These are phyloP conservation scores for Orbicella faveolata DNA, from an alignment of 64 coral and sea anemone species.

Conservation along the genomic window DNA sequence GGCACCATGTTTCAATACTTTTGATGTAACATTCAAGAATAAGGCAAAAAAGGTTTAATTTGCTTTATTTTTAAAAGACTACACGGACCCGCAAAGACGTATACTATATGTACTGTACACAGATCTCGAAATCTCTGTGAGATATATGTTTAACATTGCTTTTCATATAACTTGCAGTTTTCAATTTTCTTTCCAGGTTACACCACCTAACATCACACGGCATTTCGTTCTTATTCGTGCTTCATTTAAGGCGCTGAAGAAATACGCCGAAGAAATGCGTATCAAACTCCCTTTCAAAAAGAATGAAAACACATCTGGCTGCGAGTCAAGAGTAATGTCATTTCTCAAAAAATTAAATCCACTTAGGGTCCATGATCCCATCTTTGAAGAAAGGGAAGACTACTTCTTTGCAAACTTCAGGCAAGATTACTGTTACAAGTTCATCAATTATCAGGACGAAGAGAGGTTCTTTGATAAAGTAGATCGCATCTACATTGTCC, in stretches of 20 bases:
- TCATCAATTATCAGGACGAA: constrained; percentile 34
- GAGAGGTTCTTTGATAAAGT: constrained; percentile 72
- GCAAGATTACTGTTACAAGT: constrained; percentile 38
- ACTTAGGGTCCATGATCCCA: constrained; percentile 51
- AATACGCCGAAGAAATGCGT: constrained; percentile 71
- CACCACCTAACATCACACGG: constrained; percentile 37
- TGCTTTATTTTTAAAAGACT: no score
- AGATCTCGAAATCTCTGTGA: no score
- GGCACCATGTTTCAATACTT: no score
- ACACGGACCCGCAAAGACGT: no score
- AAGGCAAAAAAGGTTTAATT: no score
- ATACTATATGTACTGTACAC: no score
- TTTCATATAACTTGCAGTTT: no score
- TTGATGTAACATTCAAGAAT: no score
- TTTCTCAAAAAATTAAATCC: constrained; percentile 26
- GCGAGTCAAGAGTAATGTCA: neutral
- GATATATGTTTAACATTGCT: no score
- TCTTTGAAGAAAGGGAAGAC: constrained; percentile 52
- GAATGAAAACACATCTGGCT: constrained; percentile 68
- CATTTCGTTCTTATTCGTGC: constrained; percentile 83
- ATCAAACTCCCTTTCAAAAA: constrained; percentile 79
- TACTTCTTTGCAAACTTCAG: constrained; percentile 93
- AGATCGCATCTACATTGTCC: constrained; percentile 75
- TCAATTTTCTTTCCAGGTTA: no score
- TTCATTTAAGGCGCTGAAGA: constrained; percentile 64